Base-by-base conservation (phyloP, 1,140 invertebrate species). In the Pararge aegeria region DNA sequence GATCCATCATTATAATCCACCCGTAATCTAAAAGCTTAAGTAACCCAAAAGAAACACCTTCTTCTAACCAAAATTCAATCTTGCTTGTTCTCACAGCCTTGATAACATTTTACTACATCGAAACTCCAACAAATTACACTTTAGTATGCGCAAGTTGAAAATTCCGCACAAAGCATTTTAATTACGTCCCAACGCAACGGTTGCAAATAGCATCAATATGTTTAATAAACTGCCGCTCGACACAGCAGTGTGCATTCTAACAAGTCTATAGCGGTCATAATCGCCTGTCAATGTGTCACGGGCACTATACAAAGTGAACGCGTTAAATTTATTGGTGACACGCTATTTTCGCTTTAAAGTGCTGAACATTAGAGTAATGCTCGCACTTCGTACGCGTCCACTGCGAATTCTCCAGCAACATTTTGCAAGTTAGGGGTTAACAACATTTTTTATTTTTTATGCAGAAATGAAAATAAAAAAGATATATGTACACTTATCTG, bases 331-430 rank as follows among this genome's bases (percentile, higher is more conserved):
- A 34, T 37, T 65, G 42, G 59, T 70, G 75, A 73, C 67, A 71
- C 57, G 74, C 73, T 44, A 77, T 80, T 83, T 69, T 83, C 75
- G 69, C 69, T 66, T 70, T 77, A 75, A 76, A 81, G 68, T 61
- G 71, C 65, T 73, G 70, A 77, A 73, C 73, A 76, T 80, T 80
- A 78, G 68, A 81, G 64, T 80, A 83, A 85, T 85, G 73, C 62
- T 49, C 34, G 61, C 62, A 64, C 67, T 85, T 64, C 65, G 76
- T 85, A 75, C 71, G 78, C 76, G 80, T 81, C 82, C 67, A 61
- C 49, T 52, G 75, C 63, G 71, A 83, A 76, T 80, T 79, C 74
- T 80, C 68, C 58, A 68, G 56, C 64, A 73, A 66, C 57, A 78
- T 68, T 76, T 66, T 66, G 64, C 61, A 61, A 64, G 24, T 10